Evolutionary conservation across 2,888 invertebrate species (phyloP).

Genomic region (Phymatocera aterrima): DNA sequence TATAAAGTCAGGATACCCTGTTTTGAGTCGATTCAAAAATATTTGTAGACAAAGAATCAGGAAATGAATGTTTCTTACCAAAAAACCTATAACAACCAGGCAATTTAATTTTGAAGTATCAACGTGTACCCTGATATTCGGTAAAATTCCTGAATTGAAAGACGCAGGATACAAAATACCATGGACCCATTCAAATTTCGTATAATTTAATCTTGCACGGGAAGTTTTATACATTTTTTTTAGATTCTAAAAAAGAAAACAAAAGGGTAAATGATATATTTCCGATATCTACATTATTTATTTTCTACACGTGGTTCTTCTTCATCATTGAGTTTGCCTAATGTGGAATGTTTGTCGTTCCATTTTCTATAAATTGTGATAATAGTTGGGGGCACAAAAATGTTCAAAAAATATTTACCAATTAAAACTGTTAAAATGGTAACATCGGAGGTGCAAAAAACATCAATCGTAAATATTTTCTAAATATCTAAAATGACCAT

Average conservation of each 20-base stretch:
- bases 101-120: too few relatives aligned
- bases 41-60: too few relatives aligned
- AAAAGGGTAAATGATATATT: not conserved
- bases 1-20: too few relatives aligned
- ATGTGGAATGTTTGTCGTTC: not conserved
- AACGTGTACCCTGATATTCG: too few relatives aligned
- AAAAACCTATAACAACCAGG: too few relatives aligned
- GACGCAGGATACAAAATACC: too few relatives aligned
- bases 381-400: not conserved
- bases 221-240: not conserved
- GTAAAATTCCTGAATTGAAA: too few relatives aligned
- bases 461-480: conserved; percentile 37
- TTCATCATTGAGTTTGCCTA: too few relatives aligned
- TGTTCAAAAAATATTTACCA: not conserved
- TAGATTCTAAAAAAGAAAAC: not conserved
- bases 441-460: conserved; percentile 20
- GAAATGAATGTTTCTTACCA: too few relatives aligned
- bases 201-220: not conserved
- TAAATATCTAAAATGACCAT: conserved; percentile 23
- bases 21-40: too few relatives aligned
- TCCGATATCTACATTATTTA: conserved; percentile 1
- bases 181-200: too few relatives aligned
- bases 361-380: not conserved
- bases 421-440: conserved; percentile 21
- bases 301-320: too few relatives aligned